These are phyloP conservation scores for Poliocrania exsul DNA, from an alignment of 2,797 vertebrate genomes.

Conservation along the genomic window DNA sequence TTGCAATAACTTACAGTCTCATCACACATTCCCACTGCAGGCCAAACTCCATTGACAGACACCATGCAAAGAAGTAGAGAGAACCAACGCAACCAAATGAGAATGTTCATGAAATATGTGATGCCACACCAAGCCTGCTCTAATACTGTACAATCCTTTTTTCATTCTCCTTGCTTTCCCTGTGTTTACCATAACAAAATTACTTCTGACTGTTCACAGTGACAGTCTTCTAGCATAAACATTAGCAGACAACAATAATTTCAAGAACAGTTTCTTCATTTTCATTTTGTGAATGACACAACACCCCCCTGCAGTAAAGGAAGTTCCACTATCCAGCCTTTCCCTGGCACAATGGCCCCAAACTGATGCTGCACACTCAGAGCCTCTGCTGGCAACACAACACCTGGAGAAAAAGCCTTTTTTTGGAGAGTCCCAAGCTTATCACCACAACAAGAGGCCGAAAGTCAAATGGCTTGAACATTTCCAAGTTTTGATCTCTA, in stretches of 20 bases:
- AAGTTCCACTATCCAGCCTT: background rate
- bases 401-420: background rate
- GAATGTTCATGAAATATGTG: background rate
- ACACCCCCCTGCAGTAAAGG: background rate
- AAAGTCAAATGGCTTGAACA: background rate
- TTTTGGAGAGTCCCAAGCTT: background rate
- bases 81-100: background rate
- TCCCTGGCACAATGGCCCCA: background rate
- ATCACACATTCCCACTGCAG: background rate
- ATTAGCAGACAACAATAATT: background rate
- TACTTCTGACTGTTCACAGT: background rate
- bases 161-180: background rate
- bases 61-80: background rate
- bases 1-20: background rate
- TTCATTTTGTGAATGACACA: background rate
- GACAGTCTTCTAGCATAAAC: background rate
- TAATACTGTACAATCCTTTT: background rate
- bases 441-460: background rate
- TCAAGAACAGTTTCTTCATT: background rate
- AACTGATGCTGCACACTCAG: background rate
- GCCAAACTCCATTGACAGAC: background rate
- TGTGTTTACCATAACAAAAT: background rate
- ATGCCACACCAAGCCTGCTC: background rate
- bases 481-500: background rate
- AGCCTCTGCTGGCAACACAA: background rate